Base-by-base conservation (phyloP, 1,140 invertebrate genomes). In the Tribolium castaneum region DNA sequence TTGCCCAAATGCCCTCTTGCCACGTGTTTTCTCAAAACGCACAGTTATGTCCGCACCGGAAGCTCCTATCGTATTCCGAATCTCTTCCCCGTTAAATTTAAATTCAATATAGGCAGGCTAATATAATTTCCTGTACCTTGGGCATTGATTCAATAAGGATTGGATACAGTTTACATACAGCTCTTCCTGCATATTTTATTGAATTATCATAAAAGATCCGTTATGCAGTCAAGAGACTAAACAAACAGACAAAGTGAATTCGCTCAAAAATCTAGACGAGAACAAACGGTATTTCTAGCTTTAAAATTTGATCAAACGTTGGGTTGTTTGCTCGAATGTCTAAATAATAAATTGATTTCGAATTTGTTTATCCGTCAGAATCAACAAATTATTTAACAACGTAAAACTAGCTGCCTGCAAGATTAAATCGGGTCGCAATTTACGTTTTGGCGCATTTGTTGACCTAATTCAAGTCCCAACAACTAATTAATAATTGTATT, bases 101-200 rank as follows among this genome's bases (percentile, higher is more conserved):
- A 66, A 66, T 66, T 66, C 59, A 35, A 66, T 66, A 66, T 66
- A 12, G 25, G 3, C n/a, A 35, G 6, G n/a, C 59, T 66, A 66
- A 66, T 30, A 12, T 35, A 66, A 66, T 66, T 66, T 66, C 59
- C 59, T 35, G 25, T 59, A 59, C 54, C 54, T 59, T 59, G 16
- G 54, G 30, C 59, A n/a, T 66, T 66, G 59, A 66, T 66, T 66
- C 30, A 66, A 66, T 66, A 66, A 66, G 59, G 59, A 35, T 66
- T 66, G 59, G 59, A 34, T 66, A 30, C 59, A 66, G 59, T 66
- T 66, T 66, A 66, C 59, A 66, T 66, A 66, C 34, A 34, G 54
- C 22, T 59, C 54, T 59, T 45, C 39, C 54, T 59, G 59, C 59
- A 66, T 66, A 66, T 66, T 66, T 66, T 66, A 66, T 66, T 66